These are phyloP conservation scores for Odontomachus brunneus DNA, from an alignment of 1,140 invertebrate genomes.

Conservation along the genomic window DNA sequence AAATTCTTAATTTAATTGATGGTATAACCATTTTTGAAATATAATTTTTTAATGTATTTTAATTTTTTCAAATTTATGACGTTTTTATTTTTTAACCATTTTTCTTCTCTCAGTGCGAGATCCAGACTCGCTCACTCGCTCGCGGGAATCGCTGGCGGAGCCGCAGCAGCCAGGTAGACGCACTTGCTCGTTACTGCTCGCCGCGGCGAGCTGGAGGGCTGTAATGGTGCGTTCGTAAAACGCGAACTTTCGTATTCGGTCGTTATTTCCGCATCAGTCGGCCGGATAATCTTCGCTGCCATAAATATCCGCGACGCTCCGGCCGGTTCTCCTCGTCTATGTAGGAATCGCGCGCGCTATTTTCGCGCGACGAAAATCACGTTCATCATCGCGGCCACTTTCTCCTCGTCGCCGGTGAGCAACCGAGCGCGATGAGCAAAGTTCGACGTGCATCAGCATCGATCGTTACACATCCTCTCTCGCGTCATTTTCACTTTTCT, in stretches of 20 bases:
- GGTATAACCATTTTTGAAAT: too few species aligned
- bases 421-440: slow-evolving; percentile 21
- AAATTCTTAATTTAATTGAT: too few species aligned
- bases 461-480: not conserved
- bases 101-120: too few species aligned
- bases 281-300: slow-evolving; percentile 46
- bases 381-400: slow-evolving; percentile 30
- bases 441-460: not conserved
- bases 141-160: slow-evolving; percentile 24
- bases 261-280: slow-evolving; percentile 67
- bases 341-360: not conserved
- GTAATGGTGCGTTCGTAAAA: slow-evolving; percentile 66
- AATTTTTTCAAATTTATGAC: too few species aligned
- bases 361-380: slow-evolving; percentile 38
- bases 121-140: slow-evolving; percentile 5
- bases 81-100: too few species aligned
- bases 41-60: too few species aligned
- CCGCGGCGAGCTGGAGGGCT: too few species aligned
- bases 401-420: not conserved
- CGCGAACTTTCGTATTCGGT: slow-evolving; percentile 61
- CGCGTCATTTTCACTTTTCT: slow-evolving; percentile 30
- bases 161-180: slow-evolving; percentile 45
- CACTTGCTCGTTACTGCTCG: slow-evolving; percentile 47
- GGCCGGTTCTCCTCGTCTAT: not conserved
- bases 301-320: slow-evolving; percentile 33